Percentiles rank a stretch among this genome's conserved stretches.
Conservation (phyloP, 92 coral and sea anemone species). For the Palythoa grandis region DNA sequence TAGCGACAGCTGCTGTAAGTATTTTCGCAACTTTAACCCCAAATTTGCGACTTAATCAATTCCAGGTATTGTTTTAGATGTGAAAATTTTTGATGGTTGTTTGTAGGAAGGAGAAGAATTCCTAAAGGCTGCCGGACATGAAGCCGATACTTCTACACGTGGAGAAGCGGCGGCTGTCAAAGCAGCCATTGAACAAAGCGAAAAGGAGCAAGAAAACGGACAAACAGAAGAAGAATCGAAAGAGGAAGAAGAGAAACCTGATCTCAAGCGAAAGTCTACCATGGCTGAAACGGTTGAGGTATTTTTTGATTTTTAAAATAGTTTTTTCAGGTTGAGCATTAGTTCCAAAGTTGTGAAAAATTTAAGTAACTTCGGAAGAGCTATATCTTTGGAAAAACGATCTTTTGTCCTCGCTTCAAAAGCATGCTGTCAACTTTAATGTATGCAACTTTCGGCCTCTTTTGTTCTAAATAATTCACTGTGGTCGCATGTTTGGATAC, state of each 20-base stretch:
- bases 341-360: not conserved
- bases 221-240: conserved; percentile 20
- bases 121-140: conserved; percentile 79
- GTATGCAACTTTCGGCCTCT: conserved; percentile 31
- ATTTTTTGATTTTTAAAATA: not conserved
- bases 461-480: not conserved
- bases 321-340: not conserved
- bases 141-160: conserved; percentile 88
- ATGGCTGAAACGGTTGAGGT: conserved; percentile 92
- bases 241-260: conserved; percentile 87
- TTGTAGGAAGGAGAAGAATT: conserved; percentile 94
- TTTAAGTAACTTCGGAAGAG: not conserved
- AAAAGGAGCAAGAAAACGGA: conserved; percentile 70
- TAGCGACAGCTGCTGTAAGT: conserved; percentile 82
- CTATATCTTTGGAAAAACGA: conserved; percentile 15
- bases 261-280: conserved; percentile 89
- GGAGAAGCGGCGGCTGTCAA: conserved; percentile 87
- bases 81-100: not conserved
- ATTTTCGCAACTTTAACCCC: conserved; percentile 14
- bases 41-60: conserved; percentile 5
- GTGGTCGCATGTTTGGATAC: not conserved
- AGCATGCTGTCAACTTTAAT: conserved; percentile 29
- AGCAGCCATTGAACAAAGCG: conserved; percentile 81
- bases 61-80: not conserved
- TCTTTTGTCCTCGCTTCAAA: conserved; percentile 19